These are phyloP conservation scores for Lasioglossum villosulum DNA, from an alignment of 2,888 invertebrate species.

Conservation along the genomic window DNA sequence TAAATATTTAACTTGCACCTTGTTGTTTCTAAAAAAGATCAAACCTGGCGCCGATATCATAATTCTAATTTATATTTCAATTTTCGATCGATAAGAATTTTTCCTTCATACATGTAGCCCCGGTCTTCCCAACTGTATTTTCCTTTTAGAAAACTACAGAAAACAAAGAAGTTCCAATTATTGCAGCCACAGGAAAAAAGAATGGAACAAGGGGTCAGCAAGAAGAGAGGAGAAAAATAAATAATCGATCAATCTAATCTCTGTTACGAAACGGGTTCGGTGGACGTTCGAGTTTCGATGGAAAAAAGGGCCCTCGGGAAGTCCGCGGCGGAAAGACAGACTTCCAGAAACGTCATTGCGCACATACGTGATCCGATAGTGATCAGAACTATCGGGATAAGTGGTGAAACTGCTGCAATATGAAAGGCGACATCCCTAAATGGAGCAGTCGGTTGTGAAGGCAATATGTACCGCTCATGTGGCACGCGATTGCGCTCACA, in stretches of 20 bases:
- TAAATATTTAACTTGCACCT: too few relatives aligned
- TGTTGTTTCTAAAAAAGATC: too few relatives aligned
- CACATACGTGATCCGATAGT: constrained; percentile 31
- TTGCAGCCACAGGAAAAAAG: neutral
- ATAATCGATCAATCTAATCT: constrained; percentile 8
- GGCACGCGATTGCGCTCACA: constrained; percentile 75
- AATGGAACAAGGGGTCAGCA: neutral
- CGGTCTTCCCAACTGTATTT: neutral
- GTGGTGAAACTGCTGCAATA: constrained; percentile 63
- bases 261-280: neutral
- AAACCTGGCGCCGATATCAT: too few relatives aligned
- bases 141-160: neutral
- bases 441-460: constrained; percentile 70
- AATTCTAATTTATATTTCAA: too few relatives aligned
- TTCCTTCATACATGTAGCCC: too few relatives aligned
- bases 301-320: constrained; percentile 11
- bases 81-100: too few relatives aligned
- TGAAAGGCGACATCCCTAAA: constrained; percentile 72
- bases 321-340: constrained; percentile 18
- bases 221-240: neutral
- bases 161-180: neutral
- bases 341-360: constrained; percentile 19
- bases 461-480: constrained; percentile 73
- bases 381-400: constrained; percentile 51
- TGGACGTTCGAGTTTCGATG: neutral